Conservation (phyloP, 2,888 invertebrate species). For the Drosophila greeni region DNA sequence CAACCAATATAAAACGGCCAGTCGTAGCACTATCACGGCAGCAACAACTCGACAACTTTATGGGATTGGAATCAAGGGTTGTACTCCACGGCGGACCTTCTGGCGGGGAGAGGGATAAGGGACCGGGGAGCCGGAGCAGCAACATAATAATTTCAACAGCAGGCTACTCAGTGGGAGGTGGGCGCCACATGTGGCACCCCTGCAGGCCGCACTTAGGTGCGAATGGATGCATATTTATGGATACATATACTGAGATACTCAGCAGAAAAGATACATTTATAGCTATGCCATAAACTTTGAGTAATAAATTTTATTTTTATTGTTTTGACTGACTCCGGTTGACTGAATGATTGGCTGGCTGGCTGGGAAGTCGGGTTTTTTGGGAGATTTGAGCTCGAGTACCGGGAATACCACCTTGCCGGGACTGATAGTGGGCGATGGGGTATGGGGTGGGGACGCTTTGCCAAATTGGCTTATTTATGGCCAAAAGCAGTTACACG, state of each 20-base stretch:
- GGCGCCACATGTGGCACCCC: constrained; percentile 50
- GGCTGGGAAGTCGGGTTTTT: constrained; percentile 17
- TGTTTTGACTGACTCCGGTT: constrained; percentile 58
- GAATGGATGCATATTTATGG: constrained; percentile 73
- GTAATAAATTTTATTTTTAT: constrained; percentile 74
- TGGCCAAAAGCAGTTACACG: constrained; percentile 59
- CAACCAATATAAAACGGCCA: constrained; percentile 58
- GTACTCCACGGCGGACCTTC: constrained; percentile 6
- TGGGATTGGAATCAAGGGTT: constrained; percentile 51
- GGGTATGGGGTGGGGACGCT: constrained; percentile 4
- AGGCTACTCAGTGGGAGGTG: constrained; percentile 35
- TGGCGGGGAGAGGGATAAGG: constrained; percentile 7
- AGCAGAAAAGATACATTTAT: constrained; percentile 67
- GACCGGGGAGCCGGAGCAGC: constrained; percentile 32
- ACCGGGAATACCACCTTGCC: constrained; percentile 22
- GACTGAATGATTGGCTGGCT: constrained; percentile 36
- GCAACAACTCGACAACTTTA: constrained; percentile 63
- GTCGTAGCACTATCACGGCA: constrained; percentile 40
- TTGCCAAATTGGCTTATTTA: constrained; percentile 71
- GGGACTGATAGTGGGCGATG: neutral
- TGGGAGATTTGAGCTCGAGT: constrained; percentile 18
- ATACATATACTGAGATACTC: constrained; percentile 50
- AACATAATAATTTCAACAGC: constrained; percentile 69
- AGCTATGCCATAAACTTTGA: constrained; percentile 71
- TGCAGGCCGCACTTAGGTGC: constrained; percentile 52